Evolutionary conservation across 2,888 invertebrate genomes (phyloP).

Genomic region (Hirtodrosophila duncani): DNA sequence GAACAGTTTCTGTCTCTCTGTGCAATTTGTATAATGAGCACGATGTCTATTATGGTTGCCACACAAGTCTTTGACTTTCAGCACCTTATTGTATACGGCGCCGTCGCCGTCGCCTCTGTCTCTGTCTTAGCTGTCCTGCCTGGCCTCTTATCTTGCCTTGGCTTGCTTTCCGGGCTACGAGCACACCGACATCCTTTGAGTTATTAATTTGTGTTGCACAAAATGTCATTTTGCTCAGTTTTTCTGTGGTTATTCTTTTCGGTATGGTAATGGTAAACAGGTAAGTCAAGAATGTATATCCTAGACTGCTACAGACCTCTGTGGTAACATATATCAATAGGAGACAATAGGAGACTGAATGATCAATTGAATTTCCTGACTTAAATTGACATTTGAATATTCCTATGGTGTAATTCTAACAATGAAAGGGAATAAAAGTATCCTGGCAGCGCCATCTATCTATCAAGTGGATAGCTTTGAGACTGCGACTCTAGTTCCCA

Average conservation of each 20-base stretch:
- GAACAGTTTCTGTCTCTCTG: slow-evolving; percentile 15
- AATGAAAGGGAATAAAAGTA: too few relatives aligned
- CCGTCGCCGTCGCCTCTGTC: neutral
- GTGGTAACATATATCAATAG: too few relatives aligned
- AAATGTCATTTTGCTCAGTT: neutral
- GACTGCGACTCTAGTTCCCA: too few relatives aligned
- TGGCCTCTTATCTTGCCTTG: neutral
- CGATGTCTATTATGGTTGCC: slow-evolving; percentile 49
- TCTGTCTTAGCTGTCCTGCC: slow-evolving; percentile 5
- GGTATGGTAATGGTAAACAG: neutral
- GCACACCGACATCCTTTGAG: neutral
- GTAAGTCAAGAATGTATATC: too few relatives aligned
- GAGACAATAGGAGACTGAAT: too few relatives aligned
- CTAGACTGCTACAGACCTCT: too few relatives aligned
- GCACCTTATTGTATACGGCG: slow-evolving; percentile 51
- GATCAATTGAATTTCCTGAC: too few relatives aligned
- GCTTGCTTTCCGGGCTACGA: neutral
- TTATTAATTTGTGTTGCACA: slow-evolving; percentile 15
- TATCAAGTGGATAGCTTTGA: too few relatives aligned
- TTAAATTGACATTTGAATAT: too few relatives aligned
- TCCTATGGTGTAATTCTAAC: too few relatives aligned
- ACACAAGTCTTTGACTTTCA: slow-evolving; percentile 63
- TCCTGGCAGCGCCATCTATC: too few relatives aligned
- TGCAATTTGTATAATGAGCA: slow-evolving; percentile 71
- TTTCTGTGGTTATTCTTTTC: neutral